Percentiles rank a stretch among this genome's conserved stretches.
Conservation (phyloP, 2,113 vertebrate genomes). For the Empidonax alnorum region DNA sequence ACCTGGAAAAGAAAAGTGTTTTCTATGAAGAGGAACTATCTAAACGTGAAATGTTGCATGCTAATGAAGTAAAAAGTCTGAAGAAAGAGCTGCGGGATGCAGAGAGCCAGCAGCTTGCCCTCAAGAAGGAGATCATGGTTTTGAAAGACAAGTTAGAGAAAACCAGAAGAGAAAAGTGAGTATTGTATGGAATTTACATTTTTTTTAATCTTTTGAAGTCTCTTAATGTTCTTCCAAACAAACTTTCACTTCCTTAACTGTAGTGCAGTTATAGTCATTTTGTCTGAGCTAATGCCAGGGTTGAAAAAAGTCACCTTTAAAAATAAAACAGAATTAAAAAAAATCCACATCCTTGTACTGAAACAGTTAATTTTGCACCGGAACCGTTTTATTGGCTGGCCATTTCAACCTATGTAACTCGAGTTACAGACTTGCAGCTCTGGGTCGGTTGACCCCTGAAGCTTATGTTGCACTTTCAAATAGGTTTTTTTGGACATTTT, state of each 20-base stretch:
- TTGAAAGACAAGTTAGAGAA: constrained; percentile 98
- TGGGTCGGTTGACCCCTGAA: background rate
- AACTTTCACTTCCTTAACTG: background rate
- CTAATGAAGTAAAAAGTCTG: constrained; percentile 87
- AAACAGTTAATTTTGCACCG: background rate
- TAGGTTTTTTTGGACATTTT: background rate
- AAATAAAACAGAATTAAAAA: background rate
- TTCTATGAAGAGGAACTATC: constrained; percentile 91
- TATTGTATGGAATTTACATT: background rate
- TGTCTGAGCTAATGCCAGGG: background rate
- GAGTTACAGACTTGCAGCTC: background rate
- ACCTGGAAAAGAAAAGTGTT: constrained; percentile 92
- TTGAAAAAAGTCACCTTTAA: background rate
- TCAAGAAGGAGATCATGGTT: constrained; percentile 95
- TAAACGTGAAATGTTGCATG: constrained; percentile 87
- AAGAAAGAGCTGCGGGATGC: constrained; percentile 94
- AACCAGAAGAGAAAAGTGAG: constrained; percentile 91
- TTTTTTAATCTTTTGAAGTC: background rate
- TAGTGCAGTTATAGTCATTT: background rate
- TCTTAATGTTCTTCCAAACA: background rate
- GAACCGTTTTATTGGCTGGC: background rate
- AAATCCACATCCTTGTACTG: background rate
- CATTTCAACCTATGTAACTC: background rate
- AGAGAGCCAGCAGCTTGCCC: constrained; percentile 91
- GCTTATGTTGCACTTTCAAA: background rate